A percentile compares a stretch with the other conserved stretches of the same genome.
Evolutionary conservation across 2,113 vertebrate species (phyloP).

Genomic region (Clarias gariepinus): DNA sequence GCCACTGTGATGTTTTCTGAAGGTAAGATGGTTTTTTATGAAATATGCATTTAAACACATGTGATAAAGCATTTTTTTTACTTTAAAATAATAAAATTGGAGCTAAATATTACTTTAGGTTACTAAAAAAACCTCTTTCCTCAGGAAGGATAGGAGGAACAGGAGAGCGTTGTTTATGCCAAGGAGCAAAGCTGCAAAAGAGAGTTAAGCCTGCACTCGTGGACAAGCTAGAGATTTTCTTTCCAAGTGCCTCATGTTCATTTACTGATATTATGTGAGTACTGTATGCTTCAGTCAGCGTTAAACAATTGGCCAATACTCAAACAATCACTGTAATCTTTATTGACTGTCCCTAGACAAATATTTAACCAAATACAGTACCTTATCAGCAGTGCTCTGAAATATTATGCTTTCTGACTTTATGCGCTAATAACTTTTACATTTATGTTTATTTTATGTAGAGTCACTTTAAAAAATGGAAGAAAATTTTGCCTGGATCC

Average conservation of each 20-base stretch:
- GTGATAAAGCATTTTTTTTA: neutral
- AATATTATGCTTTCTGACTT: neutral
- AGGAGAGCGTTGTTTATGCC: conserved; percentile 37
- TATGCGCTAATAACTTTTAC: neutral
- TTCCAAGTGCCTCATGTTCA: conserved; percentile 38
- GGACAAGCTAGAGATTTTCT: neutral
- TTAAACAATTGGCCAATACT: neutral
- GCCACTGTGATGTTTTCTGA: conserved; percentile 2
- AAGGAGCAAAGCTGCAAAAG: neutral
- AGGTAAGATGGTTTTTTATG: conserved; percentile 25
- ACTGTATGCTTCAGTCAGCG: neutral
- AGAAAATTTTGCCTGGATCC: conserved; percentile 40
- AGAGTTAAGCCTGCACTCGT: conserved; percentile 7
- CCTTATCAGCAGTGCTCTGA: neutral
- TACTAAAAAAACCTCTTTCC: neutral
- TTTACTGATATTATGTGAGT: conserved; percentile 46
- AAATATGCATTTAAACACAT: neutral
- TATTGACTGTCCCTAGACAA: neutral
- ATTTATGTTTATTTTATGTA: neutral
- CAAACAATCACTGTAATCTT: neutral
- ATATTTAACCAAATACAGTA: neutral
- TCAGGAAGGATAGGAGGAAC: conserved; percentile 2
- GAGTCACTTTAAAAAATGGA: conserved; percentile 7
- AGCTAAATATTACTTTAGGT: neutral
- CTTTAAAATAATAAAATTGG: neutral